A percentile compares a stretch with the other conserved stretches of the same genome.
Conservation (phyloP, 2,797 vertebrate genomes). For the Esox lucius region DNA sequence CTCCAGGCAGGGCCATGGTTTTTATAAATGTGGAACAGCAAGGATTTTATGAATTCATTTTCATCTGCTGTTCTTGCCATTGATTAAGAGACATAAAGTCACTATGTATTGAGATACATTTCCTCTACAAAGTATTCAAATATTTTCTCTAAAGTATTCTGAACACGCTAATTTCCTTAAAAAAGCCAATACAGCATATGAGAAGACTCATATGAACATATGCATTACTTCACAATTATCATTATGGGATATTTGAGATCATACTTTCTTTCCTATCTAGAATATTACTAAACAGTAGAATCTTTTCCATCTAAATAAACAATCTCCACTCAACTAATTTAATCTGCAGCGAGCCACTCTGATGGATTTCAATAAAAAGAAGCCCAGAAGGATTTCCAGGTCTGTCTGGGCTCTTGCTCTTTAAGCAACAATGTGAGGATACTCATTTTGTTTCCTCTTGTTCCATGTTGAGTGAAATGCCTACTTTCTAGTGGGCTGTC, state of each 20-base stretch:
- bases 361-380: constrained; percentile 1
- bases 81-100: neutral
- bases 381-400: neutral
- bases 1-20: neutral
- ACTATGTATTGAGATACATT: neutral
- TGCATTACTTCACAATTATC: neutral
- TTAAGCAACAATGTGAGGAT: neutral
- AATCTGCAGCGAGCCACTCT: neutral
- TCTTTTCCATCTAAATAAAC: neutral
- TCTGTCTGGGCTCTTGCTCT: constrained; percentile 9
- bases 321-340: neutral
- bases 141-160: neutral
- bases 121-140: neutral
- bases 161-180: neutral
- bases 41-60: neutral
- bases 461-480: constrained; percentile 35
- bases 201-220: neutral
- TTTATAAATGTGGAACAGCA: neutral
- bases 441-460: constrained; percentile 38
- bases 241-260: neutral
- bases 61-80: neutral
- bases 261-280: neutral
- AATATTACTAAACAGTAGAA: neutral
- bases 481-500: constrained; percentile 42
- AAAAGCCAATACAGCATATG: neutral